These are phyloP conservation scores for Chorisops tibialis DNA, from an alignment of 2,888 invertebrate genomes.

Conservation along the genomic window DNA sequence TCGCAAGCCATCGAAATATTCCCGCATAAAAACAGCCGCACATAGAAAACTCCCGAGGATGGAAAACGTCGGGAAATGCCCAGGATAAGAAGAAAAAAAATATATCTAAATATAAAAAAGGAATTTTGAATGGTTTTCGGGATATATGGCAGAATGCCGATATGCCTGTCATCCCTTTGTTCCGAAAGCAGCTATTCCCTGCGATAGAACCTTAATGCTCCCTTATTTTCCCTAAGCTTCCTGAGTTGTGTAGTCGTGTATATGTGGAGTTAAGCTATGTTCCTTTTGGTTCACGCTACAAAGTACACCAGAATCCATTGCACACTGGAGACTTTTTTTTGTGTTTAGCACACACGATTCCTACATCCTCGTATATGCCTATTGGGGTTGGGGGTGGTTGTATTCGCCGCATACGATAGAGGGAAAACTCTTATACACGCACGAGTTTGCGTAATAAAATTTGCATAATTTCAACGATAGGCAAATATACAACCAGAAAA, in stretches of 20 bases:
- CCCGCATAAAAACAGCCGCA: background rate
- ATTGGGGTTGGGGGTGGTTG: background rate
- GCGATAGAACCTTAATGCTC: background rate
- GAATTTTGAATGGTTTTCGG: conserved; percentile 1
- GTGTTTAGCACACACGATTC: background rate
- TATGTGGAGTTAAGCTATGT: too few relatives aligned
- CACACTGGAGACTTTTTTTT: too few relatives aligned
- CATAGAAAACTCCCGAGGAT: background rate
- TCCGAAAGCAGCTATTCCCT: background rate
- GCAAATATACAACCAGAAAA: conserved; percentile 34
- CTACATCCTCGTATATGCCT: background rate
- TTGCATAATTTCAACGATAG: conserved; percentile 47
- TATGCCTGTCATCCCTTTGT: background rate
- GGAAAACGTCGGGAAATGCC: background rate
- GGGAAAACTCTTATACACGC: conserved; percentile 36
- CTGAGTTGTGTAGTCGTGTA: too few relatives aligned
- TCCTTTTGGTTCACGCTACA: too few relatives aligned
- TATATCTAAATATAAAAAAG: background rate
- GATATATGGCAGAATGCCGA: background rate
- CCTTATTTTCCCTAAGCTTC: background rate
- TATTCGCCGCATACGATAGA: conserved; percentile 8
- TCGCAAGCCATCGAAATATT: conserved; percentile 3
- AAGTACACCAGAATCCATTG: too few relatives aligned
- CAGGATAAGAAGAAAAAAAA: background rate
- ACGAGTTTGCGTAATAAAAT: conserved; percentile 51